Evolutionary conservation across 1,140 invertebrate species (phyloP), one percentile per base, ranked within the genome.

Genomic region (Aphelinus atriplicis): DNA sequence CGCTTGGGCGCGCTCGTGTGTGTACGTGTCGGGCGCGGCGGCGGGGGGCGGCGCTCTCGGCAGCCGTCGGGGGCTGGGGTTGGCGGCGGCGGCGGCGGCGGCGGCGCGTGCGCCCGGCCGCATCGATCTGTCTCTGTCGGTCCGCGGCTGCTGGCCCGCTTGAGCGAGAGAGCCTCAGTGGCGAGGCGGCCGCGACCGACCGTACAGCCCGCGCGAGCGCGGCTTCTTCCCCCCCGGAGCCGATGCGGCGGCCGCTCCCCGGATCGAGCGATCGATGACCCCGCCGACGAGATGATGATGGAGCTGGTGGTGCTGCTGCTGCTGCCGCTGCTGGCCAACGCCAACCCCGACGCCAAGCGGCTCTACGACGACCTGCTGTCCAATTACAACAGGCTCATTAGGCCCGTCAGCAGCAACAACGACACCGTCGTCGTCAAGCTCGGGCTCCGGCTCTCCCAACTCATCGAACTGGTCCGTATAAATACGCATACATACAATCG

Each of bases 331-430:
- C 53, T 26, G 57, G 57, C 57, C 26, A 62, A 85, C 58, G 90
- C 89, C 55, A 97, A 97, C 90, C 95, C 95, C 1, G 95, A 98
- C 82, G 96, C 96, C 1, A 97, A 97, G 84, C 90, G 96, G 71
- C 91, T 97, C 47, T 97, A 97, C 85, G 96, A 98, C 83, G 97
- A 99, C 88, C 90, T 99, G 60, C 90, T 99, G 71, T 96, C 95
- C 80, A 97, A 96, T 88, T 99, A 99, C 86, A 99, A 99, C 89
- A 92, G 97, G 78, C 91, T 98, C 51, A 97, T 98, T 73, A 90
- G 97, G 80, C 97, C 97, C 0, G 96, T 98, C 4, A 93, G 92
- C 78, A 96, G 97, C 85, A 97, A 97, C 84, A 96, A 94, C 3
- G 95, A 98, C 83, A 96, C 94, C n/a, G 93, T 98, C 7, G 90